Evolutionary conservation across 2,888 invertebrate species (phyloP), one percentile per base, ranked within the genome.

Genomic region (Lissocephala sabroskyi): DNA sequence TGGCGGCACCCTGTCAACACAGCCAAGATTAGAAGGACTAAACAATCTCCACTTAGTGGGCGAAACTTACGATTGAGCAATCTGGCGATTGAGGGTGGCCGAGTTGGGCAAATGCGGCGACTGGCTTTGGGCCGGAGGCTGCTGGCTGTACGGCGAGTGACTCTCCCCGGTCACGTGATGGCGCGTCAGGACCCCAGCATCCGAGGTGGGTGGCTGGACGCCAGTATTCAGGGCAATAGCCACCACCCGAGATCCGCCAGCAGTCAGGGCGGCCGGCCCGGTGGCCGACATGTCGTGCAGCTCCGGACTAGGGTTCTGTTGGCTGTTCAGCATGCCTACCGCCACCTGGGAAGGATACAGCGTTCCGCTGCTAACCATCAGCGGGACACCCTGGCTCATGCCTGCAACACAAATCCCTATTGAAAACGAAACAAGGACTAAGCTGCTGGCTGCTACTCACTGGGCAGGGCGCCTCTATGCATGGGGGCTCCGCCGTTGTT

Each of bases 81-180:
- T 86, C 64, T 87, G 87, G 32, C 87, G 85, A 77, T 85, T 87
- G 41, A 87, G 80, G 32, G 83, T 85, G 52, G 83, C 85, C 55
- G 86, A 83, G 62, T 86, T 86, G 50, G 87, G 87, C 62, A 87
- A 80, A 66, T 86, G 85, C 49, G 87, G 85, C 53, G 87, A 84
- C 54, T 84, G 83, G 55, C 84, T 83, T 47, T 83, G 84, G 10
- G 81, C 70, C 9, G 83, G 77, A 14, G 82, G 62, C 55, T 67
- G 73, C 17, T 76, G 81, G 40, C 78, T 82, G 39, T 80, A 83
- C 1, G 80, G 65, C 16, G 82, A 80, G 50, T 81, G 82, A 51
- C 73, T 79, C 32, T 81, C 82, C 2, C 81, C 60, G 3, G 80
- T 75, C 10, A 80, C 63, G 41, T 83, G 83, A 29, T 79, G 70